Base-by-base conservation (phyloP, 2,888 invertebrate genomes). In the Tetragnatha montana region DNA sequence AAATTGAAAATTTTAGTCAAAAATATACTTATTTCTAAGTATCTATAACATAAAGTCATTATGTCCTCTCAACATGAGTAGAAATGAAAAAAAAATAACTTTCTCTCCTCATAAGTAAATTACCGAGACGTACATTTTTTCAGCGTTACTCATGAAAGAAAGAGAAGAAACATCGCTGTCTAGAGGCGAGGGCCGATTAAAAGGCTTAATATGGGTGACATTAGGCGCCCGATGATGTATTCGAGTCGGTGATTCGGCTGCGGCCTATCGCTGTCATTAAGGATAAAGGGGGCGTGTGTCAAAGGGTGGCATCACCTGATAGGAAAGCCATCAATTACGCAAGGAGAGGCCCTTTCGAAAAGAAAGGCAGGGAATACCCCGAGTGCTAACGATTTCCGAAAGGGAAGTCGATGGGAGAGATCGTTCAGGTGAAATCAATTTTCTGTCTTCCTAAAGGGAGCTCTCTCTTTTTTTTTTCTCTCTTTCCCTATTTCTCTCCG, bases 311-410 rank as follows among this genome's bases (percentile, higher is more conserved):
- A 81, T 89, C 85, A 89, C 85, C 89, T 89, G 89, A 89, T 89
- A 89, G 85, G 81, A 85, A 81, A 85, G 76, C 81, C 85, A 89
- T 89, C 89, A 89, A 85, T 89, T 89, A 85, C 81, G 70, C 21
- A 76, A 81, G 69, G 70, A 82, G 75, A 80, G 80, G 75, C 81
- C 78, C 80, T 85, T 85, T 22, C 76, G 70, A 73, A 80, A 83
- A 83, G 73, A 70, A 87, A 71, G n/a, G 73, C 21, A 50, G 73
- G 79, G 21, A 49, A 68, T 70, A 80, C 35, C 76, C 76, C 50
- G 75, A 89, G 89, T 89, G 89, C 89, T 89, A 89, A 89, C 85
- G 89, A 89, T 89, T 89, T 89, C 89, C 89, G 85, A 89, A 85
- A 71, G 47, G 76, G 85, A 85, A 81, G 85, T 89, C 76, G 12